Evolutionary conservation across 92 coral and sea anemone genomes (phyloP).

Genomic region (Desmophyllum pertusum): DNA sequence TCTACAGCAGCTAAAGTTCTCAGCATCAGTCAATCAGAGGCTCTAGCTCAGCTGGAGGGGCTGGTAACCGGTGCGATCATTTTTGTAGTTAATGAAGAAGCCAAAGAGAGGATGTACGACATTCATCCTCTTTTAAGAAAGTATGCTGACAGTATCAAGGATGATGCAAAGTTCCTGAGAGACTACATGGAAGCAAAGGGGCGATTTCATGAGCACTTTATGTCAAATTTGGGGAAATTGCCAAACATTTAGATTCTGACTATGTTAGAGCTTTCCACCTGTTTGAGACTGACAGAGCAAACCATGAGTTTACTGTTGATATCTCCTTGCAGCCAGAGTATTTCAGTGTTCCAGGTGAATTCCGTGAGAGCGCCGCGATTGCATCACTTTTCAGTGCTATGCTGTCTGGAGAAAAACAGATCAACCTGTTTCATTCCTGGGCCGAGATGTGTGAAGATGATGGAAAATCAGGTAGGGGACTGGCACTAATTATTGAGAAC

Average conservation of each 20-base stretch:
- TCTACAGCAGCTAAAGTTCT: slow-evolving; percentile 62
- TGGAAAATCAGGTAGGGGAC: slow-evolving; percentile 25
- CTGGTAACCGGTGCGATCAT: slow-evolving; percentile 44
- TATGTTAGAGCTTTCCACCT: slow-evolving; percentile 47
- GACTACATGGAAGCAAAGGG: slow-evolving; percentile 52
- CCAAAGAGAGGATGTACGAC: slow-evolving; percentile 60
- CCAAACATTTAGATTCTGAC: slow-evolving; percentile 51
- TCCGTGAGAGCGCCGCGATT: slow-evolving; percentile 51
- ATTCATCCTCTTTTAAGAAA: slow-evolving; percentile 69
- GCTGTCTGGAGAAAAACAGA: slow-evolving; percentile 44
- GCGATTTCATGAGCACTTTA: slow-evolving; percentile 59
- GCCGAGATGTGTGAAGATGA: slow-evolving; percentile 46
- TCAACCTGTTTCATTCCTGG: slow-evolving; percentile 53
- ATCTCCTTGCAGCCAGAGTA: slow-evolving; percentile 51
- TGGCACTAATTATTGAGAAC: too few species aligned
- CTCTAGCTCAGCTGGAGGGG: slow-evolving; percentile 57
- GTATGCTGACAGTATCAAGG: slow-evolving; percentile 50
- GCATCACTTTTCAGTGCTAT: slow-evolving; percentile 63
- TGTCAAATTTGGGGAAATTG: slow-evolving; percentile 48
- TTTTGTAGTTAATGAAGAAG: slow-evolving; percentile 27
- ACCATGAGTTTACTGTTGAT: slow-evolving; percentile 65
- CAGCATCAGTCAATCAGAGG: slow-evolving; percentile 17
- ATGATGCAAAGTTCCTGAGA: slow-evolving; percentile 6
- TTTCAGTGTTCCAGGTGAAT: slow-evolving; percentile 50
- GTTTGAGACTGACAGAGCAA: slow-evolving; percentile 50